Evolutionary conservation across 2,888 invertebrate species (phyloP), one percentile per base, ranked within the genome.

Genomic region (Pheosia gnoma): DNA sequence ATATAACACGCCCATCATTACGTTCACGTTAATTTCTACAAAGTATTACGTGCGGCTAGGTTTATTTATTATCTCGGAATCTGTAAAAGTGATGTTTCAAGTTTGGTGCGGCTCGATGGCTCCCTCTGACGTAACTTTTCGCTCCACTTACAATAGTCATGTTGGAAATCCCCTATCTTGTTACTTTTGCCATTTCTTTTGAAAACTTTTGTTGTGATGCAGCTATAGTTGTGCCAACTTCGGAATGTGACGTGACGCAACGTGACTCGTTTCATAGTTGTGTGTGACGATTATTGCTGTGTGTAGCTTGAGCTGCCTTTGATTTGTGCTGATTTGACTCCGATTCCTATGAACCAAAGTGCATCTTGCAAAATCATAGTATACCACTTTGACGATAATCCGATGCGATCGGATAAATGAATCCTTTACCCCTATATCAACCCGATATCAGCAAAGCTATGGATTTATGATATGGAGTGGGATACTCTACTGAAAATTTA

Each of bases 101-200:
- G 61, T 65, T 57, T 58, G 59, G 60, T 66, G 65, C 70, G 72
- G 65, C 67, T 52, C 53, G 66, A 52, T 67, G 77, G 65, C 61
- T 64, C 70, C 51, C 57, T 61, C 59, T 75, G 68, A 66, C 74
- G 62, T 72, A 75, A 75, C 67, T 64, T 66, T 62, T 57, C 63
- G 72, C 62, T 70, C 67, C 61, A 76, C 68, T 71, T 70, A 68
- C 71, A 60, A 55, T 60, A 62, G 66, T 59, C 55, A 65, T 67
- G 57, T 58, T 13, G 13, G 56, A 53, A 53, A 51, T 51, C 49
- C 62, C 60, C 67, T 71, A 71, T 72, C 59, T 62, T 57, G 57
- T 58, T 62, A 67, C 63, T 71, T 76, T 67, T 65, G 25, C 62
- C 54, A 69, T 66, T 65, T 62, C 61, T 65, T 61, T 58, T 38